Conservation (phyloP, 2,797 vertebrate genomes). For the Pseudochirops cupreus region DNA sequence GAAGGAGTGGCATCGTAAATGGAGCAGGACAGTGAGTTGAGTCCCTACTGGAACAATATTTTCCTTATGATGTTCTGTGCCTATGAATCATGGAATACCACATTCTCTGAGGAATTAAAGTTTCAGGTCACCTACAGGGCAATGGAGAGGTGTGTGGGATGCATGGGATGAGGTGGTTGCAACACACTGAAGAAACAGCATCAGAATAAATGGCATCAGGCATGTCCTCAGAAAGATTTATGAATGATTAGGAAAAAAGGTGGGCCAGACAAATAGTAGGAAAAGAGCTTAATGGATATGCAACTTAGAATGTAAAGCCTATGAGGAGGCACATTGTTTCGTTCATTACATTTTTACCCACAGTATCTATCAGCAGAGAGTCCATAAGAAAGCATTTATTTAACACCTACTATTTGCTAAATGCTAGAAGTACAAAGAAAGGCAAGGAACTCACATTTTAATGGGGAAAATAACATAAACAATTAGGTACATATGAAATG, state of each 20-base stretch:
- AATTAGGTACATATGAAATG: not conserved
- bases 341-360: not conserved
- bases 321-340: not conserved
- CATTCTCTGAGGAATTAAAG: conserved; percentile 5
- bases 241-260: not conserved
- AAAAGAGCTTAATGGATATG: not conserved
- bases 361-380: not conserved
- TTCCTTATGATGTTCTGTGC: not conserved
- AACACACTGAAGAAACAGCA: not conserved
- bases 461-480: not conserved
- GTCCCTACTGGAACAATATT: conserved; percentile 2
- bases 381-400: not conserved
- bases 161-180: not conserved
- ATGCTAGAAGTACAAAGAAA: not conserved
- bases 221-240: not conserved
- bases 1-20: not conserved
- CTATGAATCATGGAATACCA: conserved; percentile 4
- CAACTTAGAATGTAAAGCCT: not conserved
- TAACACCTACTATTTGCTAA: not conserved
- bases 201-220: not conserved
- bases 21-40: not conserved
- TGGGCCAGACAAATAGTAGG: not conserved
- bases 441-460: not conserved
- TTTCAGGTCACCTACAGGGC: not conserved
- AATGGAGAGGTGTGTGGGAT: not conserved